Conservation (phyloP, 2,113 vertebrate genomes). For the Carlito syrichta region DNA sequence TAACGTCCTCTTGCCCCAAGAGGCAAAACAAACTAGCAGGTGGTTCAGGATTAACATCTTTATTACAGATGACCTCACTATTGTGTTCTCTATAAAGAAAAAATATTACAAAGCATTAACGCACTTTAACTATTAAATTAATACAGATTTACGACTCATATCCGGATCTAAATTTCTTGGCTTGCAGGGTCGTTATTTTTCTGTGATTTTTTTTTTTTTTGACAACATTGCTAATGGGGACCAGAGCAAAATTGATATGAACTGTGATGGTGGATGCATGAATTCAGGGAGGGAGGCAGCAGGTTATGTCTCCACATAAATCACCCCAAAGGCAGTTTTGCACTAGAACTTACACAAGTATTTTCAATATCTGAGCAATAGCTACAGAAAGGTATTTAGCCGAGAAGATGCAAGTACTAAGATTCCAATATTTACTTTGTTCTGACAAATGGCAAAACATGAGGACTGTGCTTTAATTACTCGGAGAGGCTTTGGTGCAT, state of each 20-base stretch:
- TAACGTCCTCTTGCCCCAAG: slow-evolving; percentile 82
- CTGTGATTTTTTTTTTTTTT: slow-evolving; percentile 82
- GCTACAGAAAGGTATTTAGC: slow-evolving; percentile 60
- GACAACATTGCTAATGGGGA: slow-evolving; percentile 83
- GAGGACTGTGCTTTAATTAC: slow-evolving; percentile 64
- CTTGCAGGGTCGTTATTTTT: slow-evolving; percentile 83
- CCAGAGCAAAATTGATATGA: slow-evolving; percentile 83
- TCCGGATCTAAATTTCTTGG: slow-evolving; percentile 82
- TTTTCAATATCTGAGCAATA: slow-evolving; percentile 79
- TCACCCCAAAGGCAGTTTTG: slow-evolving; percentile 58
- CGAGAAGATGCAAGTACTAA: slow-evolving; percentile 20
- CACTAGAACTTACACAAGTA: slow-evolving; percentile 76
- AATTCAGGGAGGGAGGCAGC: slow-evolving; percentile 73
- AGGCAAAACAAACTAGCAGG: slow-evolving; percentile 83
- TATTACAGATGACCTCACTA: slow-evolving; percentile 91
- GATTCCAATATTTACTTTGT: slow-evolving; percentile 69
- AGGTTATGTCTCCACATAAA: slow-evolving; percentile 68
- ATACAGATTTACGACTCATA: slow-evolving; percentile 83
- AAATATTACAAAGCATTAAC: slow-evolving; percentile 89
- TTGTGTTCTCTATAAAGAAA: slow-evolving; percentile 89
- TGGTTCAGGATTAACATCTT: slow-evolving; percentile 86
- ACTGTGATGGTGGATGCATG: slow-evolving; percentile 74
- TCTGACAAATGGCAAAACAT: slow-evolving; percentile 69
- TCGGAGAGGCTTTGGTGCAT: slow-evolving; percentile 37
- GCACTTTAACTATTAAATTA: slow-evolving; percentile 85